Conservation (phyloP, 2,888 invertebrate genomes). For the Agrochola lota region DNA sequence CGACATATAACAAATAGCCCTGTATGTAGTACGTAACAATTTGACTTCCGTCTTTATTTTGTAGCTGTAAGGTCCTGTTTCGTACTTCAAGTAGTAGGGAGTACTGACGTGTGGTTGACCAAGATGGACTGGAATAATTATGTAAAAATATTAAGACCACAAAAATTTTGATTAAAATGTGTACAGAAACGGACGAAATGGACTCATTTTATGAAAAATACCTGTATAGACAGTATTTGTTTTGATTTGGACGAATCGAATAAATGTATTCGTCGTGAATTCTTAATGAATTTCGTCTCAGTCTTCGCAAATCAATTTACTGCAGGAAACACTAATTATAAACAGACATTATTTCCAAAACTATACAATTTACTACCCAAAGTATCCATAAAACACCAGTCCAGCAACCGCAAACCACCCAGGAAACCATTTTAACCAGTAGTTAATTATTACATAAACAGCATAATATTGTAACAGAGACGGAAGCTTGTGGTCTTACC, state of each 20-base stretch:
- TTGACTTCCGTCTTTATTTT: background rate
- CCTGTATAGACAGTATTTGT: background rate
- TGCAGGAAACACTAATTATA: background rate
- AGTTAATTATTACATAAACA: slow-evolving; percentile 44
- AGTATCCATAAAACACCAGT: slow-evolving; percentile 32
- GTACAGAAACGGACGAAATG: background rate
- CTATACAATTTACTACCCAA: background rate
- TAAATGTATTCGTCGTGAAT: background rate
- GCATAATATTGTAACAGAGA: slow-evolving; percentile 41
- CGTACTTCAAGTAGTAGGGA: background rate
- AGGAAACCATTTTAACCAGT: slow-evolving; percentile 46
- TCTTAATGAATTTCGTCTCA: background rate
- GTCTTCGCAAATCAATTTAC: background rate
- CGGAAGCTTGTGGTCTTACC: slow-evolving; percentile 51
- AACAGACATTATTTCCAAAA: background rate
- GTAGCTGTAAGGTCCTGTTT: background rate
- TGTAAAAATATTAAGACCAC: background rate
- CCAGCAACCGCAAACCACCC: slow-evolving; percentile 32
- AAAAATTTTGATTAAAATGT: background rate
- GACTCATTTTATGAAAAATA: background rate
- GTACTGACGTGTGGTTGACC: background rate
- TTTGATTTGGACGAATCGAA: background rate
- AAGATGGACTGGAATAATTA: background rate
- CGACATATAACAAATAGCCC: too few species aligned
- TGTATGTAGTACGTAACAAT: background rate